phyloP scores from a whole-genome alignment of 2,797 vertebrate genomes.

The Pseudopleuronectes americanus region DNA sequence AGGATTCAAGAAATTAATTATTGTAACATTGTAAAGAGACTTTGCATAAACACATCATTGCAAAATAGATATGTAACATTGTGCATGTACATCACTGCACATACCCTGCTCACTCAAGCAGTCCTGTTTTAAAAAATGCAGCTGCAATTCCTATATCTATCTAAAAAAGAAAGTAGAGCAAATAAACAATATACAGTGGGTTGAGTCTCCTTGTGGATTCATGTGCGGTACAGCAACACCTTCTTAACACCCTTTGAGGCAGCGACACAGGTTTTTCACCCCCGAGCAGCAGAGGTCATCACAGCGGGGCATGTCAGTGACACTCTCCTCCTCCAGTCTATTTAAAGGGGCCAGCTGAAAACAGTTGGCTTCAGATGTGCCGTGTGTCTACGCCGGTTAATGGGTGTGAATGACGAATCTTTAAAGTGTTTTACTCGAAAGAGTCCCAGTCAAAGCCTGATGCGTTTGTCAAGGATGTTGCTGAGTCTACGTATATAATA shows the following conservation, averaged over 20 bases:
- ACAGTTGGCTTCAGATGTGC: slow-evolving; percentile 4
- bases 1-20: too few species aligned
- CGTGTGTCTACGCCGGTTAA: not conserved
- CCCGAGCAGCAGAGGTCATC: slow-evolving; percentile 29
- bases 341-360: slow-evolving; percentile 22
- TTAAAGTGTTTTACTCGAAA: not conserved
- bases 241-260: slow-evolving; percentile 12
- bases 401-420: slow-evolving; percentile 34
- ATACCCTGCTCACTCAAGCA: too few species aligned
- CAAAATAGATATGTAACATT: too few species aligned
- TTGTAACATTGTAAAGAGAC: not conserved
- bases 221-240: slow-evolving; percentile 16
- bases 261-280: slow-evolving; percentile 32
- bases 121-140: too few species aligned
- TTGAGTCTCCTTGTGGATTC: not conserved
- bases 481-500: not conserved
- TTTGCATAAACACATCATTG: not conserved
- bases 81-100: too few species aligned
- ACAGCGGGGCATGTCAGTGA: not conserved
- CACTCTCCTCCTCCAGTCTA: slow-evolving; percentile 6
- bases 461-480: not conserved
- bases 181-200: not conserved
- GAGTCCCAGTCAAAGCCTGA: not conserved
- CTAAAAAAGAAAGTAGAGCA: too few species aligned
- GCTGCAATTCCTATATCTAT: too few species aligned